Base-by-base conservation (phyloP, 1,140 invertebrate species). In the Drosophila arizonae region DNA sequence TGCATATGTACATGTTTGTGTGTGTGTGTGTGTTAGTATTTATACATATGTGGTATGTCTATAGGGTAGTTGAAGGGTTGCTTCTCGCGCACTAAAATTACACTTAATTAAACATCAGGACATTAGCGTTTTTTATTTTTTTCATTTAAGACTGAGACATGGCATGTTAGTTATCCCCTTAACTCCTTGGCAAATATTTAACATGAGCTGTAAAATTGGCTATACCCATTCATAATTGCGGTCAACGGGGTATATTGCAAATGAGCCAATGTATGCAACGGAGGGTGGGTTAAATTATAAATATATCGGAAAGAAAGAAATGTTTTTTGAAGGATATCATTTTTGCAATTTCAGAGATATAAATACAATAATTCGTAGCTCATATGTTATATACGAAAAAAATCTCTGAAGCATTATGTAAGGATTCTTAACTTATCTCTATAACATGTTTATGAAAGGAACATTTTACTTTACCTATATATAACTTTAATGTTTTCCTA, bases 91-190 rank as follows among this genome's bases (percentile, higher is more conserved):
- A 73, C 69, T 87, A 77, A 86, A 87, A 86, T 87, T 86, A 79
- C 82, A 87, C 82, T 82, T 86, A 87, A 86, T 87, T 86, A 86
- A 86, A 86, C 71, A 76, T 62, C 68, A 46, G 73, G 69, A 70
- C 81, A 84, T 85, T 85, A 81, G 69, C 79, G 82, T 73, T 73
- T 77, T 36, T 33, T 33, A 28, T 33, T 36, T 36, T 36, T 74
- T 79, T 8, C 54, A 63, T 62, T 70, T 62, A 62, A 70, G 70
- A 69, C 50, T 43, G 43, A 70, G 50, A 26, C 46, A 24, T 4
- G 36, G 10, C 33, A 26, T 17, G 55, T 41, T 26, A 28, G 39
- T 57, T 72, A 17, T 46, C 39, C 41, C 30, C 30, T 33, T n/a
- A 46, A 58, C 39, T 55, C 63, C 56, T 36, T 52, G 9, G 4